Percentiles rank a stretch among this genome's conserved stretches.
phyloP scores from a whole-genome alignment of 1,140 invertebrate species.

The Cotesia vestalis region DNA sequence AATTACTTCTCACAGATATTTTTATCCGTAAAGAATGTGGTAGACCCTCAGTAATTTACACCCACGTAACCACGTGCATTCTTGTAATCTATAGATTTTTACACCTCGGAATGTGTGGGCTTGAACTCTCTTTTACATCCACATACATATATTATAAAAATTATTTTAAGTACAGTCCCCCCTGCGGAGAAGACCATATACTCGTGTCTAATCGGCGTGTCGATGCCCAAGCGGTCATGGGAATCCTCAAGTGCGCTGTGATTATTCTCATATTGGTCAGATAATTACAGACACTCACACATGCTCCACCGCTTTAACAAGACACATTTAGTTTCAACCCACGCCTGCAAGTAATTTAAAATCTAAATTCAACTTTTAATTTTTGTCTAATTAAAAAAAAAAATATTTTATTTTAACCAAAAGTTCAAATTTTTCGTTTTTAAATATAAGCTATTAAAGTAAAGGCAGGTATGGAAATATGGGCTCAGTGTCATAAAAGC shows the following conservation, averaged over 20 bases:
- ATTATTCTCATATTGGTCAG: constrained; percentile 24
- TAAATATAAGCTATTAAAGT: too few species aligned
- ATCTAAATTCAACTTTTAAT: too few species aligned
- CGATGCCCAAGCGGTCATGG: constrained; percentile 45
- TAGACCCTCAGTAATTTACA: constrained; percentile 56
- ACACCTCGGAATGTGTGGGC: constrained; percentile 51
- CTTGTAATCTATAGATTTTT: constrained; percentile 49
- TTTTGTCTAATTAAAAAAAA: too few species aligned
- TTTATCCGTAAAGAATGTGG: constrained; percentile 27
- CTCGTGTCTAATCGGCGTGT: constrained; percentile 54
- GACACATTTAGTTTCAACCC: background rate
- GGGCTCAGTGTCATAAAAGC: too few species aligned
- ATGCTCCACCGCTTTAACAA: background rate
- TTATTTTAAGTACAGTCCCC: constrained; percentile 39
- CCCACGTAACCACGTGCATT: constrained; percentile 47
- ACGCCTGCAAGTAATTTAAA: too few species aligned
- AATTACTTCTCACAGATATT: background rate
- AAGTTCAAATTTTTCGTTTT: too few species aligned
- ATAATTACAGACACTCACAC: constrained; percentile 9
- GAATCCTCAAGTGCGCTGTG: constrained; percentile 42
- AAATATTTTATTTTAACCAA: too few species aligned
- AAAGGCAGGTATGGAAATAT: too few species aligned
- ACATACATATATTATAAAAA: constrained; percentile 27
- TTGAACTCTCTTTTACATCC: constrained; percentile 32
- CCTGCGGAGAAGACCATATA: constrained; percentile 52